Conservation (phyloP, 1,140 invertebrate genomes). For the Coenobita brevimanus region DNA sequence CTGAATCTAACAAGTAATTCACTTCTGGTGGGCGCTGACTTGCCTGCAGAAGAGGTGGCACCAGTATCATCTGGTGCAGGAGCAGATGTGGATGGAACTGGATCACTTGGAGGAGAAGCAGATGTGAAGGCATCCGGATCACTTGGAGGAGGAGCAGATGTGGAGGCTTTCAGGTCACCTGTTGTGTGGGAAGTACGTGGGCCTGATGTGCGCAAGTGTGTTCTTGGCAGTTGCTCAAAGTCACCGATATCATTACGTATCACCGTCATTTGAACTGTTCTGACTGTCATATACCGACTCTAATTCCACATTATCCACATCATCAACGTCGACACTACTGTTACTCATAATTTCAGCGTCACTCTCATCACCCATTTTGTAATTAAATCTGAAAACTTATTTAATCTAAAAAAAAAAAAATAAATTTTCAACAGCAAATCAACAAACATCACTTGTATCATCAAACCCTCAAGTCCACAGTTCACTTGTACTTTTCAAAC, state of each 20-base stretch:
- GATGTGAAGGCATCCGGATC: no score
- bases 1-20: constrained; percentile 10
- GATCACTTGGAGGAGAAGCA: no score
- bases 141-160: no score
- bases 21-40: not conserved
- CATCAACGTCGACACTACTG: not conserved
- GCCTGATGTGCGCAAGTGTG: not conserved
- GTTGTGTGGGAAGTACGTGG: not conserved
- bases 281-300: not conserved
- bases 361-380: constrained; percentile 15
- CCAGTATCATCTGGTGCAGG: not conserved
- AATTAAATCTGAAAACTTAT: not conserved
- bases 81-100: no score
- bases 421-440: no score
- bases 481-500: no score
- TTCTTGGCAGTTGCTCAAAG: not conserved
- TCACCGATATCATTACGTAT: not conserved
- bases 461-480: no score
- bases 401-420: not conserved
- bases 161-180: no score
- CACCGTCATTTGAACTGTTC: constrained; percentile 10
- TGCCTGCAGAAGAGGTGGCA: not conserved
- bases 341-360: not conserved
- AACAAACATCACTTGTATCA: no score
- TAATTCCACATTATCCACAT: not conserved